Evolutionary conservation across 2,888 invertebrate species (phyloP).

Genomic region (Meliscaeva auricollis): DNA sequence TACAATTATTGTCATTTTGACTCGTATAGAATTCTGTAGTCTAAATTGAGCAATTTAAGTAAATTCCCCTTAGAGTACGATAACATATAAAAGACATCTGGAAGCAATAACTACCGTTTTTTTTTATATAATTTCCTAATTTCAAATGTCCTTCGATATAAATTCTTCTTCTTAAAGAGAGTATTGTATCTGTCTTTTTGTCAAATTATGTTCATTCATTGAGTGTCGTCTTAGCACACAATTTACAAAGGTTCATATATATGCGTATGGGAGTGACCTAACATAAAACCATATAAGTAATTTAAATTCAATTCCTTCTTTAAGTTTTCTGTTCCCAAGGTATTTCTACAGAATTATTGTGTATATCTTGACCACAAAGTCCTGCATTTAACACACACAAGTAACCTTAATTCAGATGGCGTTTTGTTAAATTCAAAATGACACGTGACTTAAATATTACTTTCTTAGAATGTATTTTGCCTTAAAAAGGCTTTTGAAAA

Average conservation of each 20-base stretch:
- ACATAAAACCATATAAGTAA: neutral
- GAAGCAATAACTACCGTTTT: no score
- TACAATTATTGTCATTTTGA: no score
- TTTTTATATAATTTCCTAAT: neutral
- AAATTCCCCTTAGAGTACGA: no score
- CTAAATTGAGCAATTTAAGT: no score
- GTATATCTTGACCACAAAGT: neutral
- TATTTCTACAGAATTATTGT: neutral
- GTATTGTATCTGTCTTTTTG: neutral
- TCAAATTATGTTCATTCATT: neutral
- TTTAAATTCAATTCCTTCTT: conserved; percentile 10
- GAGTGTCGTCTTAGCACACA: neutral
- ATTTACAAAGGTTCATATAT: neutral
- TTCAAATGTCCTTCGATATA: neutral
- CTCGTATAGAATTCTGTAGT: no score
- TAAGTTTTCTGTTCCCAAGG: neutral
- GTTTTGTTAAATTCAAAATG: neutral
- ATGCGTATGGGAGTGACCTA: no score
- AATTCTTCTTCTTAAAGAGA: no score
- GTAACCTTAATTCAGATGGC: no score
- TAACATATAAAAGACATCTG: no score
- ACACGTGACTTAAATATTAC: neutral
- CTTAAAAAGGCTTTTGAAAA: neutral
- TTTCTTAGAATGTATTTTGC: neutral
- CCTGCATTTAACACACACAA: neutral